Base-by-base conservation (phyloP, 2,888 invertebrate genomes). In the Dasypolia templi region DNA sequence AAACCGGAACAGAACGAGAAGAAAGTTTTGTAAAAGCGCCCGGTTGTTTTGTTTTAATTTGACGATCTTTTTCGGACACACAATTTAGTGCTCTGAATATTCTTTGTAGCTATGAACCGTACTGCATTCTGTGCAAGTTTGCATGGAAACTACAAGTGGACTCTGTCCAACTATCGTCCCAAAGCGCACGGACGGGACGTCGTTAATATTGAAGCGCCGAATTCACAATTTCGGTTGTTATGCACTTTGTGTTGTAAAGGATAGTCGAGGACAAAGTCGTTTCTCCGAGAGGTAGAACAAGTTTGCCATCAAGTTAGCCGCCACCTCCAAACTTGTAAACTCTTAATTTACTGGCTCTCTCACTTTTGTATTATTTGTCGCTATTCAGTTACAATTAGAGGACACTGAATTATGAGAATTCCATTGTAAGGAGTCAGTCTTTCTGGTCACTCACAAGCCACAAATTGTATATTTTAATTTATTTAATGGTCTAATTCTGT, bases 401-500 rank as follows among this genome's bases (percentile, higher is more conserved):
- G 74, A 81, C 77, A 75, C 39, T 86, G 78, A 86, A 74, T 72
- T 81, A 84, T 79, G 73, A 35, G 76, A 72, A 86, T 86, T 63
- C 81, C 79, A 22, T 19, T 53, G 26, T 51, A 49, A 72, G 69
- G 29, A 75, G 53, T 77, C 72, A 63, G 59, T 59, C 61, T 66
- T 69, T 72, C 55, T 75, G 76, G 58, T 51, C 67, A 62, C 80
- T 71, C 58, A 69, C 77, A 85, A 81, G 74, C 63, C 78, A 78
- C 76, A 82, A 85, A 72, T 44, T 61, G 59, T 75, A 65, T 68
- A 79, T 77, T 79, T 84, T 81, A 82, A 77, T 81, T 84, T 56
- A 75, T 56, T 74, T 77, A 42, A 66, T 58, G 55, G 63, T 88
- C 87, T 86, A 85, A 86, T 87, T 88, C 68, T 70, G 84, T 77